These are phyloP conservation scores for Leguminivora glycinivorella DNA, from an alignment of 1,140 invertebrate genomes.

Conservation along the genomic window DNA sequence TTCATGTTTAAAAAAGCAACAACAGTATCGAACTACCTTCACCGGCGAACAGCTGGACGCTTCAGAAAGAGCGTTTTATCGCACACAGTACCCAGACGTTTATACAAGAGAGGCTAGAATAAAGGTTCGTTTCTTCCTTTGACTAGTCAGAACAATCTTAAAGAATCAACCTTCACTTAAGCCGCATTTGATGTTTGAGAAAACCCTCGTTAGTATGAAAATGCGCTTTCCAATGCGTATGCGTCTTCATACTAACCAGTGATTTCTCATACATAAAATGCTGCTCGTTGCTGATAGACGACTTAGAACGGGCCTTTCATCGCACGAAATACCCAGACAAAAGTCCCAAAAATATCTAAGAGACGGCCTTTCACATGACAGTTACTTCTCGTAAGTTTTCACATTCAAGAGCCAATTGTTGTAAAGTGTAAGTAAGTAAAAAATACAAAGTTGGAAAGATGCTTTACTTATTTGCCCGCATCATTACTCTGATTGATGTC, in stretches of 20 bases:
- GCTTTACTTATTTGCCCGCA: too few relatives aligned
- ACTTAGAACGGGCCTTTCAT: constrained; percentile 94
- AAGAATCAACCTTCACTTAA: constrained; percentile 80
- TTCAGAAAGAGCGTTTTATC: constrained; percentile 93
- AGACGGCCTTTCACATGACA: constrained; percentile 76
- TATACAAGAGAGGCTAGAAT: constrained; percentile 91
- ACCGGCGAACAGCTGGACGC: constrained; percentile 95
- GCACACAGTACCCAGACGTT: constrained; percentile 98
- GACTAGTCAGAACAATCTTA: too few relatives aligned
- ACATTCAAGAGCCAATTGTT: too few relatives aligned
- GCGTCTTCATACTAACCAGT: too few relatives aligned
- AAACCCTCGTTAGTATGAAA: constrained; percentile 94
- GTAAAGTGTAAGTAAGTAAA: too few relatives aligned
- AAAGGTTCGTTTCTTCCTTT: constrained; percentile 82
- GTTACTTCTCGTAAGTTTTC: too few relatives aligned
- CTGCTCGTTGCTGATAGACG: too few relatives aligned
- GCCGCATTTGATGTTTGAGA: constrained; percentile 92
- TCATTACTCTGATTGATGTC: too few relatives aligned
- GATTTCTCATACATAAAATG: too few relatives aligned
- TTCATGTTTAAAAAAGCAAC: constrained; percentile 94
- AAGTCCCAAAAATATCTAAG: constrained; percentile 90
- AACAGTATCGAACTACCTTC: constrained; percentile 93
- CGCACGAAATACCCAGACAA: constrained; percentile 91
- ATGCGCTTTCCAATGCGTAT: too few relatives aligned
- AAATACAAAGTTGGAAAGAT: too few relatives aligned